These are phyloP conservation scores for Drosophila macrospina DNA, from an alignment of 2,888 invertebrate species.

Conservation along the genomic window DNA sequence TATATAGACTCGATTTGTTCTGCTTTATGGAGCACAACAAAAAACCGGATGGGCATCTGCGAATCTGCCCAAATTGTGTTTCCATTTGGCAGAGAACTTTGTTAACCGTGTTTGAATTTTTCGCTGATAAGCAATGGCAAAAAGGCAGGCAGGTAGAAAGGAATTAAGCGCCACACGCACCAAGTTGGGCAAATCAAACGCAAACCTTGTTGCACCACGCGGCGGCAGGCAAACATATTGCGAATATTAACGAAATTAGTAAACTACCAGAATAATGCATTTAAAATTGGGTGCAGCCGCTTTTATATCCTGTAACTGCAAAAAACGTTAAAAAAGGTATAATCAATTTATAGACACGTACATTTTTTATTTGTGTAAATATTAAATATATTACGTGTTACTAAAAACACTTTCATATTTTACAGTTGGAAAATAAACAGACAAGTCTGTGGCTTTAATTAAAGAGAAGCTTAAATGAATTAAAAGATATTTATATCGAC, in stretches of 20 bases:
- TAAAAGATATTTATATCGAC: too few species aligned
- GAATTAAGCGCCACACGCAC: conserved; percentile 33
- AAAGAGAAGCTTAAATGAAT: too few species aligned
- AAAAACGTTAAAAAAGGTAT: not conserved
- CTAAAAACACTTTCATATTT: too few species aligned
- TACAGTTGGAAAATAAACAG: too few species aligned
- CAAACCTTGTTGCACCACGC: not conserved
- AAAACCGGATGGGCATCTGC: not conserved
- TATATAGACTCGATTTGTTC: too few species aligned
- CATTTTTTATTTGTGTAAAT: too few species aligned
- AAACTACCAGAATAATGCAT: conserved; percentile 68
- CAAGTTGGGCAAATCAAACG: conserved; percentile 40
- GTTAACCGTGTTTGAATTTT: not conserved
- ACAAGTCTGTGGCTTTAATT: too few species aligned
- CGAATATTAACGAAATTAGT: conserved; percentile 72
- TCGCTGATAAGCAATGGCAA: not conserved
- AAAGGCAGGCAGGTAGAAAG: not conserved
- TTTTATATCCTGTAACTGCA: conserved; percentile 12
- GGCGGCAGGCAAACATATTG: conserved; percentile 43
- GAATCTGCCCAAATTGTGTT: not conserved
- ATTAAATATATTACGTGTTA: too few species aligned
- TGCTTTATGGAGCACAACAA: not conserved
- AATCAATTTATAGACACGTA: not conserved
- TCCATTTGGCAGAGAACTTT: not conserved
- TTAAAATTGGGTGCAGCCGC: conserved; percentile 56